Percentiles rank a stretch among this genome's conserved stretches.
Evolutionary conservation across 2,113 vertebrate genomes (phyloP).

Genomic region (Etia nguti): DNA sequence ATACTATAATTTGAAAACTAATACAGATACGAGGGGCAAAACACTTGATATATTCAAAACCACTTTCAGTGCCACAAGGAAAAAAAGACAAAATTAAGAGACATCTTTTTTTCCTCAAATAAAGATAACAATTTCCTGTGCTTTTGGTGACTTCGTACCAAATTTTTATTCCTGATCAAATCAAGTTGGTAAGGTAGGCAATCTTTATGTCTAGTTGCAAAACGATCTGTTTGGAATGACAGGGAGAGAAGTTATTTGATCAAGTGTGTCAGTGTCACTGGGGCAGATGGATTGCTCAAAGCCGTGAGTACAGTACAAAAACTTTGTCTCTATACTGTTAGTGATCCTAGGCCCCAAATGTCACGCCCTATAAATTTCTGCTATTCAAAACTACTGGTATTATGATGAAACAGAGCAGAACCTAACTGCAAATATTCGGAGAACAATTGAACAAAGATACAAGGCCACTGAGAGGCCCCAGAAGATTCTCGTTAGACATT

Average conservation of each 20-base stretch:
- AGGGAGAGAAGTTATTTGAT: not conserved
- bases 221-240: not conserved
- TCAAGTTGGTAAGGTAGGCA: not conserved
- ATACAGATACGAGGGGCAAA: not conserved
- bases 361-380: not conserved
- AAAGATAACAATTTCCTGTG: not conserved
- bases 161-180: not conserved
- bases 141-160: not conserved
- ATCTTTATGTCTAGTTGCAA: not conserved
- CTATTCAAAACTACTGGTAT: not conserved
- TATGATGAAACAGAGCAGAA: not conserved
- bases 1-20: not conserved
- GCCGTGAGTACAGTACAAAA: not conserved
- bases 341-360: not conserved
- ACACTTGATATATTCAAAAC: not conserved
- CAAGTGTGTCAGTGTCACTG: not conserved
- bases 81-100: not conserved
- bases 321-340: not conserved
- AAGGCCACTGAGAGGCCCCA: not conserved
- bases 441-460: not conserved
- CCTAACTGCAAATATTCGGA: not conserved
- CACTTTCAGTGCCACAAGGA: rapidly evolving
- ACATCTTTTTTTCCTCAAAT: not conserved
- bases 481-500: not conserved
- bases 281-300: not conserved